Conservation (phyloP, 2,113 vertebrate genomes). For the Gymnobelideus leadbeateri region DNA sequence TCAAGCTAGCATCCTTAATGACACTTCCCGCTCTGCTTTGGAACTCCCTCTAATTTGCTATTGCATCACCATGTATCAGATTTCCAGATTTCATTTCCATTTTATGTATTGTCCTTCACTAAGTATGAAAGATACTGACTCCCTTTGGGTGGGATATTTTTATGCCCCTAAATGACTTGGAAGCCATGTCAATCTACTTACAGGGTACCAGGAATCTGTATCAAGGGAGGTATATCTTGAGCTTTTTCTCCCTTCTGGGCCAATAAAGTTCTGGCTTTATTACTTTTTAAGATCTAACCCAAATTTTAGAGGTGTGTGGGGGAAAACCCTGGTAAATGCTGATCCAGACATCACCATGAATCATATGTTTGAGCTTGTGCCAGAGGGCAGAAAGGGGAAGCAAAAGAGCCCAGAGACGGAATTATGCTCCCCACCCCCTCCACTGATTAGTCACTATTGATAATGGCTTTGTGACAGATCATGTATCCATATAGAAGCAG, state of each 20-base stretch:
- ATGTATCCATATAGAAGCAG: background rate
- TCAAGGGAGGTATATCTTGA: background rate
- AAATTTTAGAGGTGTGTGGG: background rate
- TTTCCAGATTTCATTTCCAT: background rate
- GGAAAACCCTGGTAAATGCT: background rate
- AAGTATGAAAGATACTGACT: background rate
- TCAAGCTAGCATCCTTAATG: background rate
- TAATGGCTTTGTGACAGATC: background rate
- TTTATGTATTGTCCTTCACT: background rate
- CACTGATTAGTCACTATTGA: conserved; percentile 57
- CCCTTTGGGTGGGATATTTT: background rate
- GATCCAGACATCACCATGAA: background rate
- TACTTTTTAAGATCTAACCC: background rate
- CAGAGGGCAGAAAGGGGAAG: conserved; percentile 39
- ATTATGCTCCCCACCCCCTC: conserved; percentile 32
- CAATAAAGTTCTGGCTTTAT: background rate
- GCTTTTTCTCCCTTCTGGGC: background rate
- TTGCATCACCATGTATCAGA: background rate
- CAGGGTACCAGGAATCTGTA: background rate
- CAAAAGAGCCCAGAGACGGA: conserved; percentile 17
- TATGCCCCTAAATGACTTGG: background rate
- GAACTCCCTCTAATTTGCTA: background rate
- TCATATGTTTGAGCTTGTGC: background rate
- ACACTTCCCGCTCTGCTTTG: background rate
- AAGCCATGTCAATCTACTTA: background rate